These are phyloP conservation scores for Tapirus terrestris DNA, from an alignment of 2,113 vertebrate genomes.

Conservation along the genomic window DNA sequence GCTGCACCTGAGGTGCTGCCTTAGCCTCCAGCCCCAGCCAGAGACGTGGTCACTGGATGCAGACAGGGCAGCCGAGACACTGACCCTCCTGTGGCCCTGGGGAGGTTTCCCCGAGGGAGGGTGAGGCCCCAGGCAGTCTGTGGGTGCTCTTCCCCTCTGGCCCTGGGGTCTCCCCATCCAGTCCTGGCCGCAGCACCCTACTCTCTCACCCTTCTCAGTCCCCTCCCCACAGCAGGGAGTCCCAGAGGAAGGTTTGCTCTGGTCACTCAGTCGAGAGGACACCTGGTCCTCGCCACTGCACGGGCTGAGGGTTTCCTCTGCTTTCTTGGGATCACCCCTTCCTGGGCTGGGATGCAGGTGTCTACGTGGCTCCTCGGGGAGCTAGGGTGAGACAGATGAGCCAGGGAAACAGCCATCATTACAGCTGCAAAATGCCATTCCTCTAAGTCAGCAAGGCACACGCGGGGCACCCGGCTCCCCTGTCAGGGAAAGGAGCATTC, in stretches of 20 bases:
- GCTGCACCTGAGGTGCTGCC: not conserved
- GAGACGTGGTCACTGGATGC: not conserved
- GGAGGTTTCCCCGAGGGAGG: not conserved
- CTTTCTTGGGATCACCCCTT: not conserved
- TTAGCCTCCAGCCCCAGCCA: not conserved
- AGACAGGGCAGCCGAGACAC: not conserved
- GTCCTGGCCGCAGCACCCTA: not conserved
- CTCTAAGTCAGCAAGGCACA: not conserved
- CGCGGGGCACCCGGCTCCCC: not conserved
- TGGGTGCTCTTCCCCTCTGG: not conserved
- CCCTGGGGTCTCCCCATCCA: not conserved
- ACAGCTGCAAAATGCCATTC: not conserved
- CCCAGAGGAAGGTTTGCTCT: not conserved
- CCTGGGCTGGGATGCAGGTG: not conserved
- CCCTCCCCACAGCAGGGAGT: not conserved
- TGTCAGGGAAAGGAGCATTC: too few species aligned
- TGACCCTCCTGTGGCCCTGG: not conserved
- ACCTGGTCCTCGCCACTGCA: not conserved
- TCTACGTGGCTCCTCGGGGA: fast-evolving
- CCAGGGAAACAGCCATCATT: not conserved
- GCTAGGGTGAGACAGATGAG: not conserved
- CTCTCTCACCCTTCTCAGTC: not conserved
- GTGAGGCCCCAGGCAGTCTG: not conserved
- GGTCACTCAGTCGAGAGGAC: not conserved
- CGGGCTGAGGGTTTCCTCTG: not conserved